phyloP scores from a whole-genome alignment of 2,797 vertebrate genomes.

The Lepilemur septentrionalis region DNA sequence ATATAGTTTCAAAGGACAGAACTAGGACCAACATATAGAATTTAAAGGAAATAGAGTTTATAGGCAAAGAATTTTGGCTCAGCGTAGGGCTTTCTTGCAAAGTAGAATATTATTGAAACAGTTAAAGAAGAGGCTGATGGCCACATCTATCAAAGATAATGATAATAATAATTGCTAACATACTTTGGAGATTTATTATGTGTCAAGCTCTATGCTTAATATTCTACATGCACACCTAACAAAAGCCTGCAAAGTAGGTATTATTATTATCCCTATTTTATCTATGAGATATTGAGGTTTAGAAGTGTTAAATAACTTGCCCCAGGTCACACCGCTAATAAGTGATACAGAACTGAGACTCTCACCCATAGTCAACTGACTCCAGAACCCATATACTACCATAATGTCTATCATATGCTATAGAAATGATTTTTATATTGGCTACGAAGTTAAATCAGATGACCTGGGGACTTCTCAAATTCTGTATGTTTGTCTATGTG shows the following conservation, averaged over 20 bases:
- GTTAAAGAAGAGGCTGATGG: neutral
- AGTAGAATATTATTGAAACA: neutral
- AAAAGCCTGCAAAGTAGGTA: neutral
- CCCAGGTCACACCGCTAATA: neutral
- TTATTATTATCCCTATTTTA: slow-evolving; percentile 14
- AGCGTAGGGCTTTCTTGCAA: neutral
- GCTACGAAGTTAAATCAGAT: neutral
- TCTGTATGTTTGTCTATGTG: neutral
- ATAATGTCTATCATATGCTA: neutral
- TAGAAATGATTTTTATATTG: neutral
- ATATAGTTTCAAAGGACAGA: neutral
- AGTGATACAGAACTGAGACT: neutral
- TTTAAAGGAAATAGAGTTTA: neutral
- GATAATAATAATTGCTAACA: neutral
- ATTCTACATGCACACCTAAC: neutral
- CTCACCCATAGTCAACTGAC: neutral
- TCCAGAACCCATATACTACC: neutral
- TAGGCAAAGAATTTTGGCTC: neutral
- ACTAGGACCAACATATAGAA: neutral
- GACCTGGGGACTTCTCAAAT: neutral
- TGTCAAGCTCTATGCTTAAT: neutral
- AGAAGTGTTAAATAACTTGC: slow-evolving; percentile 13
- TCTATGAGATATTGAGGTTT: neutral
- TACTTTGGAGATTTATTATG: neutral
- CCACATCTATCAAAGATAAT: neutral